These are phyloP conservation scores for Corythoichthys intestinalis DNA, from an alignment of 2,113 vertebrate genomes.

Conservation along the genomic window DNA sequence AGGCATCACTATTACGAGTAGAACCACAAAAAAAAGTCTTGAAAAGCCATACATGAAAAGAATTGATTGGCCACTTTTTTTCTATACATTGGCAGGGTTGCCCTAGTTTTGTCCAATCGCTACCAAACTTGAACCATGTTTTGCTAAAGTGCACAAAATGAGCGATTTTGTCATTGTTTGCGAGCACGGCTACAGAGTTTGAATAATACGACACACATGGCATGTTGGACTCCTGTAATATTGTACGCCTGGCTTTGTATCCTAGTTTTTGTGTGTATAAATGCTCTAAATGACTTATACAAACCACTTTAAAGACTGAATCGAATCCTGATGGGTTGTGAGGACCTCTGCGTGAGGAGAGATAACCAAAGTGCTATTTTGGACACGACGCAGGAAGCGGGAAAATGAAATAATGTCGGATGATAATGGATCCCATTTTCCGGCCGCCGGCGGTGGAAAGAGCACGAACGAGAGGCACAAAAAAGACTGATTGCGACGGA, in stretches of 20 bases:
- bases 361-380: slow-evolving; percentile 29
- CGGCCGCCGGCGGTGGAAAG: slow-evolving; percentile 35
- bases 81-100: too few species aligned
- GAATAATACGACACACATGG: too few species aligned
- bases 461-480: slow-evolving; percentile 41
- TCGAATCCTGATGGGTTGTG: slow-evolving; percentile 22
- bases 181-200: neutral
- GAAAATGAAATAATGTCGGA: slow-evolving; percentile 47
- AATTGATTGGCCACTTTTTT: neutral
- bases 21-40: neutral
- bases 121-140: neutral
- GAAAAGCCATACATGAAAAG: neutral
- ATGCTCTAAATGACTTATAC: neutral
- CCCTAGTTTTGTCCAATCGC: neutral
- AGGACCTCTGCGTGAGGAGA: slow-evolving; percentile 24
- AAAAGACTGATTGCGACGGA: slow-evolving; percentile 28
- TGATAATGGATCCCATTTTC: slow-evolving; percentile 47
- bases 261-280: neutral
- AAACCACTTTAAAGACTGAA: neutral
- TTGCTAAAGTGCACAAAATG: too few species aligned
- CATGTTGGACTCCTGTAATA: neutral
- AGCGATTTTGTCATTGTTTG: neutral
- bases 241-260: neutral
- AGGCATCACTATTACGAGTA: neutral
- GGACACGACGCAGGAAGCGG: slow-evolving; percentile 26